These are phyloP conservation scores for Radopholus similis DNA, from an alignment of 1,140 invertebrate species.

Conservation along the genomic window DNA sequence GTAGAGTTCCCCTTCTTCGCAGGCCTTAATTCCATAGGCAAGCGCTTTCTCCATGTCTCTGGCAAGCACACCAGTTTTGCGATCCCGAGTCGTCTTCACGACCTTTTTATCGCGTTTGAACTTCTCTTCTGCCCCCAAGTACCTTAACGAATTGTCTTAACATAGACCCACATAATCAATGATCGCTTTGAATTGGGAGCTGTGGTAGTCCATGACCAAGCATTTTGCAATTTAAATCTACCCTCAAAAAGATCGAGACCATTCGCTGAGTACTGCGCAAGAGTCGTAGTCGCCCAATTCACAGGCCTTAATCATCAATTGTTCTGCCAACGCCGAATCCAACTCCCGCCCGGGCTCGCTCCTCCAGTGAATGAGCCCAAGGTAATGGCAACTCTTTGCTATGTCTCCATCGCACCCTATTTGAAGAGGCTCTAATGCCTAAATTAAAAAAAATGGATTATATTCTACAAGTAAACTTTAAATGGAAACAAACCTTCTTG, in stretches of 20 bases:
- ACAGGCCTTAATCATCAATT: slow-evolving; percentile 53
- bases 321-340: slow-evolving; percentile 43
- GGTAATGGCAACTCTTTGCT: slow-evolving; percentile 42
- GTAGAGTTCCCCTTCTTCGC: slow-evolving; percentile 47
- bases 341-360: slow-evolving; percentile 41
- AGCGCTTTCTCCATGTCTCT: slow-evolving; percentile 53
- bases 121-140: slow-evolving; percentile 1
- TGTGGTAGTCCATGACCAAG: too few species aligned
- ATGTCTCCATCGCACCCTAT: slow-evolving; percentile 52
- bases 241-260: slow-evolving; percentile 52
- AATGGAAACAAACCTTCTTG: slow-evolving; percentile 8
- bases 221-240: too few species aligned
- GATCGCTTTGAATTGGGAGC: slow-evolving; percentile 37
- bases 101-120: slow-evolving; percentile 7
- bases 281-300: slow-evolving; percentile 55
- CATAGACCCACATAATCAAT: slow-evolving; percentile 14
- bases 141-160: slow-evolving; percentile 21
- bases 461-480: not conserved
- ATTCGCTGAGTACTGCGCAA: slow-evolving; percentile 55
- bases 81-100: not conserved
- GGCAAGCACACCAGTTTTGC: slow-evolving; percentile 32
- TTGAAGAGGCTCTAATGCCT: slow-evolving; percentile 45
- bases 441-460: slow-evolving; percentile 1
- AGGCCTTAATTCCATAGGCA: slow-evolving; percentile 47
- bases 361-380: slow-evolving; percentile 53